Base-by-base conservation (phyloP, 92 coral and sea anemone genomes). In the Actinostola sp. region DNA sequence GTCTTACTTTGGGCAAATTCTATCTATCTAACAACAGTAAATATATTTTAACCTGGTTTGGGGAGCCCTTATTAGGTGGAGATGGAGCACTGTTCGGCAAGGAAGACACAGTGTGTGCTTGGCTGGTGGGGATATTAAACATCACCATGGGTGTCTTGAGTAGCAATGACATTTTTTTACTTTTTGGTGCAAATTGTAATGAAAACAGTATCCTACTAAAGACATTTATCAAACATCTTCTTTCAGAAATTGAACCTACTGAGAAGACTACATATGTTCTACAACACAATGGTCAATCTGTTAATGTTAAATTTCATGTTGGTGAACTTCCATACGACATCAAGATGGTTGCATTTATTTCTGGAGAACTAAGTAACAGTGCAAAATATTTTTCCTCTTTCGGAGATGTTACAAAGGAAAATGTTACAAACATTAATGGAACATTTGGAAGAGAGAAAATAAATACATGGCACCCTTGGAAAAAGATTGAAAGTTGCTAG, bases 321-420 rank as follows among this genome's bases (percentile, higher is more conserved):
- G 23, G 63, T 1, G 84, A 86, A 46, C 70, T 86, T 1, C 92
- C 84, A 0, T 75, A 82, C 62, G 87, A 82, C 23, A 75, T 86
- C 74, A 86, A 76, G 60, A 86, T 86, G 92, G 45, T 82, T 51
- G 60, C 81, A 4, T 86, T 86, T 26, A 56, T 86, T n/a, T 54
- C 63, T 19, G 92, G 84, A 8, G 88, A 76, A 55, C 55, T 82
- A 3, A 39, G 43, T 12, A 75, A 76, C 21, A 23, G 57, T 75
- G 73, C 88, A 15, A 81, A 34, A 8, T 86, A 70, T 42, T 82
- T 75, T 71, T 82, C 84, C 12, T 73, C 80, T 1, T 86, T 86
- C 69, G 81, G 72, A 26, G 79, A 87, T 54, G 82, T 87, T 2
- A 52, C 62, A 31, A 65, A 1, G 44, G 82, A 66, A 20, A 72